Evolutionary conservation across 2,113 vertebrate genomes (phyloP).

Genomic region (Hippocampus guttulatus): DNA sequence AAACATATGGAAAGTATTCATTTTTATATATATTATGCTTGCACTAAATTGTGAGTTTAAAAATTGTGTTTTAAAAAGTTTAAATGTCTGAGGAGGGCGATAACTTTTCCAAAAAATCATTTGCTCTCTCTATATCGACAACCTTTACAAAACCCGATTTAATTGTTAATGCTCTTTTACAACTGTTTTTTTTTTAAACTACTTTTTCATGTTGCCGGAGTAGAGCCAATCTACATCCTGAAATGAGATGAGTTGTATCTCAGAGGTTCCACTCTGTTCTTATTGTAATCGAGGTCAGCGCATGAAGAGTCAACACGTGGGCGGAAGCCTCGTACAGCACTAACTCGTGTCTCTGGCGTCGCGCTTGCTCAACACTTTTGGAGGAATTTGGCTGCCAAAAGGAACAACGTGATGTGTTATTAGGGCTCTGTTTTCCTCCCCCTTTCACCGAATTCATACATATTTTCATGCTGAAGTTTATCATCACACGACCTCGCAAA

Average conservation of each 20-base stretch:
- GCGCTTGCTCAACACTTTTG: conserved; percentile 42
- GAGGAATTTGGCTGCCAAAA: conserved; percentile 34
- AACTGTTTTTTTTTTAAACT: no score
- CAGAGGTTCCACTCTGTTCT: neutral
- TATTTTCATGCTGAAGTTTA: conserved; percentile 67
- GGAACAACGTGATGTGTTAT: conserved; percentile 49
- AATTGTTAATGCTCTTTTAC: no score
- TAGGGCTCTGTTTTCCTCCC: conserved; percentile 28
- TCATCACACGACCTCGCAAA: conserved; percentile 57
- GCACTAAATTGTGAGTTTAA: no score
- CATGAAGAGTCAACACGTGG: conserved; percentile 9
- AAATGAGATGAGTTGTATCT: neutral
- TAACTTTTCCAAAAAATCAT: no score
- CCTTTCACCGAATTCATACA: conserved; percentile 53
- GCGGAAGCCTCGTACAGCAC: conserved; percentile 25
- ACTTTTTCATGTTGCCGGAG: no score
- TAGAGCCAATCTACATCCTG: neutral
- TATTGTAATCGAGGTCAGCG: neutral
- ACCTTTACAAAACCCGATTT: no score
- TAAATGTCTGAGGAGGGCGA: no score
- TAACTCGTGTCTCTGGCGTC: conserved; percentile 38
- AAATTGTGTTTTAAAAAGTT: no score
- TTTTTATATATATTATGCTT: no score
- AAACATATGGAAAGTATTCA: no score
- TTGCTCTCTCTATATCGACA: no score